phyloP scores from a whole-genome alignment of 2,113 vertebrate species.

The Thalassoma bifasciatum region DNA sequence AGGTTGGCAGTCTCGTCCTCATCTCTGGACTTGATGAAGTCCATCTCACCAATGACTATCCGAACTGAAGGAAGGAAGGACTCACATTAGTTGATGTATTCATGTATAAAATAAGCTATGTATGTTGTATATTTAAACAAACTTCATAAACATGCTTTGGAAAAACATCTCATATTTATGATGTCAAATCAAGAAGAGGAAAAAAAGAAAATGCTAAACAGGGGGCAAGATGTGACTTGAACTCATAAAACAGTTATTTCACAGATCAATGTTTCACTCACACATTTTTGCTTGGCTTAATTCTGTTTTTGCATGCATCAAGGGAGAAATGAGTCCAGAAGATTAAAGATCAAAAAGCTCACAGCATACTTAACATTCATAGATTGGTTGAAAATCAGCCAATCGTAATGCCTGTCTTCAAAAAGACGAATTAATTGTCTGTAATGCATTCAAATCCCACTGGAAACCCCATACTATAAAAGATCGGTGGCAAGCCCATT shows the following conservation, averaged over 20 bases:
- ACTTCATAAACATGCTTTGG: not conserved
- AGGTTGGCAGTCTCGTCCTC: conserved; percentile 98
- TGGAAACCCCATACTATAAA: conserved; percentile 72
- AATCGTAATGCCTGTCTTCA: conserved; percentile 65
- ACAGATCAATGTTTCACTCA: conserved; percentile 46
- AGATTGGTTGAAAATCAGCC: conserved; percentile 61
- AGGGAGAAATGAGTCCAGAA: conserved; percentile 35
- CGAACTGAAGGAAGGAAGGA: conserved; percentile 86
- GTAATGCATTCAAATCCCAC: conserved; percentile 78
- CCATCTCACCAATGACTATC: conserved; percentile 90
- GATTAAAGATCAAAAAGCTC: conserved; percentile 65
- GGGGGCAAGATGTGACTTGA: conserved; percentile 6
- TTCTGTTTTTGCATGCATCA: conserved; percentile 53
- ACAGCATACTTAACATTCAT: conserved; percentile 69
- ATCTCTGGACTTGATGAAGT: conserved; percentile 91
- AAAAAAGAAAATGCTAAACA: not conserved
- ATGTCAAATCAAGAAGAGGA: conserved; percentile 6
- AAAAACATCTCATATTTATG: not conserved
- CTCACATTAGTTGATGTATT: conserved; percentile 17
- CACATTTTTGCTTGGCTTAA: conserved; percentile 34
- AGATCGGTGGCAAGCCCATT: conserved; percentile 78
- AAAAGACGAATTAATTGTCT: conserved; percentile 78
- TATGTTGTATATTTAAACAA: conserved; percentile 14
- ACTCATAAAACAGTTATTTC: conserved; percentile 36
- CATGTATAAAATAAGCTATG: conserved; percentile 1